Percentiles rank a stretch among this genome's conserved stretches.
Conservation (phyloP, 2,888 invertebrate genomes). For the Megalurothrips usitatus region DNA sequence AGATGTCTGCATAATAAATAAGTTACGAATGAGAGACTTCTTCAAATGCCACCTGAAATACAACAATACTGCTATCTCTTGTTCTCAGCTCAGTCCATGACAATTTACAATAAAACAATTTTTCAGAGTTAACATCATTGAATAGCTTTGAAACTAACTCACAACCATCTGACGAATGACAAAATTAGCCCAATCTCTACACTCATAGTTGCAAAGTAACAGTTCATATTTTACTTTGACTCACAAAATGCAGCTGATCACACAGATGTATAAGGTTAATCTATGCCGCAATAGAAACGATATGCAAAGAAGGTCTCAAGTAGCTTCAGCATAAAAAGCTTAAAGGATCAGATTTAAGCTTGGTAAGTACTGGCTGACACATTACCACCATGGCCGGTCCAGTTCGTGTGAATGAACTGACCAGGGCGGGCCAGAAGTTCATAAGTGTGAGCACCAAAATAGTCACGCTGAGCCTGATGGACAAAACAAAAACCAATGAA, state of each 20-base stretch:
- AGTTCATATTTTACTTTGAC: too few relatives aligned
- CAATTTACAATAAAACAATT: neutral
- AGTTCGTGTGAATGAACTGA: conserved; percentile 92
- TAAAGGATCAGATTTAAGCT: conserved; percentile 51
- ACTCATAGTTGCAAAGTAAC: too few relatives aligned
- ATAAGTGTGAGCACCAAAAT: conserved; percentile 98
- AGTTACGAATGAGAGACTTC: neutral
- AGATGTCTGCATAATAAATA: neutral
- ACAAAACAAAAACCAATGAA: conserved; percentile 29
- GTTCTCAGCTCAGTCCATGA: conserved; percentile 6
- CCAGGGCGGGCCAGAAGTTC: conserved; percentile 83
- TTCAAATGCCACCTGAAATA: neutral
- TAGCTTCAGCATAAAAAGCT: neutral
- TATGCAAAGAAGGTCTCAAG: too few relatives aligned
- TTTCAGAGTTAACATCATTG: neutral
- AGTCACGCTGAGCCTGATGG: conserved; percentile 86
- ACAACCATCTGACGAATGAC: too few relatives aligned
- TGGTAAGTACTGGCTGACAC: conserved; percentile 91
- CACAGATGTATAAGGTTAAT: too few relatives aligned
- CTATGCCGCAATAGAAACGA: too few relatives aligned
- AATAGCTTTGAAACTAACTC: too few relatives aligned
- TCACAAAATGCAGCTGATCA: too few relatives aligned
- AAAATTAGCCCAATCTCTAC: too few relatives aligned
- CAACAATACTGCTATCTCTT: conserved; percentile 12
- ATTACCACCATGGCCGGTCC: conserved; percentile 97